These are phyloP conservation scores for Sinocyclocheilus rhinocerous DNA, from an alignment of 2,113 vertebrate genomes.

Conservation along the genomic window DNA sequence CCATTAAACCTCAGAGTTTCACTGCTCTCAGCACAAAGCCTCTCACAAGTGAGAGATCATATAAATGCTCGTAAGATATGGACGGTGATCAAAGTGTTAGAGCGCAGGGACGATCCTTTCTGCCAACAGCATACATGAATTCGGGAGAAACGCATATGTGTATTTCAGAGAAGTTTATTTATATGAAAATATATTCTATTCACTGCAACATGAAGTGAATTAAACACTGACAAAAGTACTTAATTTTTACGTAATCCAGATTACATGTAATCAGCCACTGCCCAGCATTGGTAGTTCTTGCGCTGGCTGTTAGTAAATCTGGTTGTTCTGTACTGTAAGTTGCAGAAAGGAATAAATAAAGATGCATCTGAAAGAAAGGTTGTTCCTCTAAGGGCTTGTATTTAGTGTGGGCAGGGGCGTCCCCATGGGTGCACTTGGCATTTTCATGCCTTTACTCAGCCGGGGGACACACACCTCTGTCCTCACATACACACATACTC, in stretches of 20 bases:
- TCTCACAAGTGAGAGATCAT: background rate
- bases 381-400: slow-evolving; percentile 2
- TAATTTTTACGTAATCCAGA: too few species aligned
- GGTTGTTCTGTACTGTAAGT: background rate
- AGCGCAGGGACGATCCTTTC: background rate
- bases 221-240: too few species aligned
- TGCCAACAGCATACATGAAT: background rate
- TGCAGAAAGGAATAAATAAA: background rate
- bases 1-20: slow-evolving; percentile 26
- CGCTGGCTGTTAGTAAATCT: background rate
- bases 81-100: background rate
- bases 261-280: too few species aligned
- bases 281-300: too few species aligned
- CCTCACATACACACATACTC: background rate
- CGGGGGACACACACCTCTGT: background rate
- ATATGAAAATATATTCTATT: too few species aligned
- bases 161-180: background rate
- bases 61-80: background rate
- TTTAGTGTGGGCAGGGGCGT: background rate
- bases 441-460: slow-evolving; percentile 1
- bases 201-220: too few species aligned
- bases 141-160: background rate
- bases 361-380: slow-evolving; percentile 6
- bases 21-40: slow-evolving; percentile 1
- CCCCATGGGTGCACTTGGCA: slow-evolving; percentile 15